Percentiles rank a stretch among this genome's conserved stretches.
Evolutionary conservation across 2,797 vertebrate genomes (phyloP).

Genomic region (Crax fasciolata): DNA sequence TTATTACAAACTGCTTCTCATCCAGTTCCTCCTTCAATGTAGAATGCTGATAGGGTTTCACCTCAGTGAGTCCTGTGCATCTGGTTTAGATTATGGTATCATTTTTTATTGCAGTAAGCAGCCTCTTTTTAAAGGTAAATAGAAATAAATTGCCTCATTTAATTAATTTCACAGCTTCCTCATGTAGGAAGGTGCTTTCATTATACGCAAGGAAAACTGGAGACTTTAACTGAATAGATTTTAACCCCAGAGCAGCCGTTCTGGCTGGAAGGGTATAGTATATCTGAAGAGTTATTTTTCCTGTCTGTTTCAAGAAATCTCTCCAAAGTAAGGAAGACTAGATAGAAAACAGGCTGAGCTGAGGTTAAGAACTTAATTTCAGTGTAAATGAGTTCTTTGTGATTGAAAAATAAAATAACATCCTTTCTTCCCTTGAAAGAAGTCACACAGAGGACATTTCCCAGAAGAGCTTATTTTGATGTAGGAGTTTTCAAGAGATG

Average conservation of each 20-base stretch:
- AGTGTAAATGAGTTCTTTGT: background rate
- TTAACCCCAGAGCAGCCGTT: background rate
- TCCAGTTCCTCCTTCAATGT: background rate
- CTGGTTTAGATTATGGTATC: slow-evolving; percentile 16
- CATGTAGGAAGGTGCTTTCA: background rate
- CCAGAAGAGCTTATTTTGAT: background rate
- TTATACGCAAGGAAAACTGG: background rate
- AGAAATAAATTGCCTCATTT: background rate
- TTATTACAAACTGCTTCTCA: background rate
- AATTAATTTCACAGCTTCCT: background rate
- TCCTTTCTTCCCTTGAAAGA: background rate
- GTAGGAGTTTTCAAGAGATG: background rate
- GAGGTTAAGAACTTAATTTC: slow-evolving; percentile 15
- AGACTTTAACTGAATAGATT: background rate
- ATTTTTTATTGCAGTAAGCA: background rate
- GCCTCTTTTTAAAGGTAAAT: background rate
- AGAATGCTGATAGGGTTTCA: background rate
- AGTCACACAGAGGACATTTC: background rate
- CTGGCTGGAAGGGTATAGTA: background rate
- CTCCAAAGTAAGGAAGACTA: background rate
- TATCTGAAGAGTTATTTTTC: background rate
- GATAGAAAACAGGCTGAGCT: background rate
- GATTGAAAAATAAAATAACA: background rate
- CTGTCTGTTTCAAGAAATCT: background rate
- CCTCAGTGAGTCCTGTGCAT: background rate